phyloP scores from a whole-genome alignment of 2,888 invertebrate genomes.

The Zygothrica quintamaculata region DNA sequence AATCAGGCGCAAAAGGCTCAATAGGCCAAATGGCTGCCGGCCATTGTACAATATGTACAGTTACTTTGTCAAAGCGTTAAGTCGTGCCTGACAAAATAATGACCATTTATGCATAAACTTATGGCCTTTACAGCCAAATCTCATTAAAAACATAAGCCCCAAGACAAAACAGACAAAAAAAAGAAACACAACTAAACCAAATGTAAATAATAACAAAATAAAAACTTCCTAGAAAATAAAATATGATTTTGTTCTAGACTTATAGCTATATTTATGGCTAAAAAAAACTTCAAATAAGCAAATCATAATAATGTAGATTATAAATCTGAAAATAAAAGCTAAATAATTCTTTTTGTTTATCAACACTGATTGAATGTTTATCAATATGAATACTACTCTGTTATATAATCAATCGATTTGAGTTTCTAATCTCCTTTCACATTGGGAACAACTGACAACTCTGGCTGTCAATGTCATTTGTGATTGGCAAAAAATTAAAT shows the following conservation, averaged over 20 bases:
- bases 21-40: constrained; percentile 71
- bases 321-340: too few species aligned
- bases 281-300: too few species aligned
- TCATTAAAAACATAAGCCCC: constrained; percentile 40
- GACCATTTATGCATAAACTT: constrained; percentile 61
- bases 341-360: too few species aligned
- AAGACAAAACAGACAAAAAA: not conserved
- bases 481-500: too few species aligned
- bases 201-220: not conserved
- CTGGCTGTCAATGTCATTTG: too few species aligned
- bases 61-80: constrained; percentile 69
- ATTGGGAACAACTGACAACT: too few species aligned
- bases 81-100: constrained; percentile 72
- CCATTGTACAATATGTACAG: constrained; percentile 63
- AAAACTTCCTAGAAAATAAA: not conserved
- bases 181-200: constrained; percentile 2
- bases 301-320: too few species aligned
- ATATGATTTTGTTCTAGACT: too few species aligned
- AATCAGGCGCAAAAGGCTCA: constrained; percentile 77
- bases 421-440: too few species aligned
- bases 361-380: too few species aligned
- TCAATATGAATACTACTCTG: too few species aligned
- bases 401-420: too few species aligned
- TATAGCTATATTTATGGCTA: not conserved
- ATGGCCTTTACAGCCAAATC: constrained; percentile 45